phyloP scores from a whole-genome alignment of 2,888 invertebrate species.

The Andrena fulva region DNA sequence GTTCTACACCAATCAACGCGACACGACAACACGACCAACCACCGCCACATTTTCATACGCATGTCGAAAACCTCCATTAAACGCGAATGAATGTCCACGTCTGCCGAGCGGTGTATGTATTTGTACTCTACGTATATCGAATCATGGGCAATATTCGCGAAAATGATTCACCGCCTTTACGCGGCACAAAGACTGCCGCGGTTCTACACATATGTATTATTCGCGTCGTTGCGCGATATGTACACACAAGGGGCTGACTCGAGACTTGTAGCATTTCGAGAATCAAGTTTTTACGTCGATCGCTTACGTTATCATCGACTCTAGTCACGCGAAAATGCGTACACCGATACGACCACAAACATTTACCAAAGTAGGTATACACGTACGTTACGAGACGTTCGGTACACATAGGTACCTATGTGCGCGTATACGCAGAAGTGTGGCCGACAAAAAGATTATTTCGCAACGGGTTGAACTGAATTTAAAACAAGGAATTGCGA shows the following conservation, averaged over 20 bases:
- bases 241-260: too few relatives aligned
- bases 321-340: slow-evolving; percentile 50
- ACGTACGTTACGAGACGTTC: background rate
- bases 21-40: too few relatives aligned
- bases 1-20: slow-evolving; percentile 3
- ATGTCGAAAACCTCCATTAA: background rate
- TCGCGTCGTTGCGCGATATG: too few relatives aligned
- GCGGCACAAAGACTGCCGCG: too few relatives aligned
- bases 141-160: background rate
- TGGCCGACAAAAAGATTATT: slow-evolving; percentile 25
- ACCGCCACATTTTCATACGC: background rate
- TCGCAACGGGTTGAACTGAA: slow-evolving; percentile 15
- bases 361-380: slow-evolving; percentile 36
- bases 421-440: slow-evolving; percentile 5
- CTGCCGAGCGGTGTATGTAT: background rate
- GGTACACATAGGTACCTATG: slow-evolving; percentile 8
- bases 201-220: too few relatives aligned
- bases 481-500: background rate
- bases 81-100: background rate
- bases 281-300: background rate
- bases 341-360: slow-evolving; percentile 11
- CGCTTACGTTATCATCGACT: slow-evolving; percentile 28
- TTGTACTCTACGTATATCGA: background rate
- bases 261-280: too few relatives aligned
- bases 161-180: too few relatives aligned